Percentiles rank a stretch among this genome's conserved stretches.
These are phyloP conservation scores for Phacellophora camtschatica DNA, from an alignment of 30 jellyfish, hydroid and myxozoan genomes.

Conservation along the genomic window DNA sequence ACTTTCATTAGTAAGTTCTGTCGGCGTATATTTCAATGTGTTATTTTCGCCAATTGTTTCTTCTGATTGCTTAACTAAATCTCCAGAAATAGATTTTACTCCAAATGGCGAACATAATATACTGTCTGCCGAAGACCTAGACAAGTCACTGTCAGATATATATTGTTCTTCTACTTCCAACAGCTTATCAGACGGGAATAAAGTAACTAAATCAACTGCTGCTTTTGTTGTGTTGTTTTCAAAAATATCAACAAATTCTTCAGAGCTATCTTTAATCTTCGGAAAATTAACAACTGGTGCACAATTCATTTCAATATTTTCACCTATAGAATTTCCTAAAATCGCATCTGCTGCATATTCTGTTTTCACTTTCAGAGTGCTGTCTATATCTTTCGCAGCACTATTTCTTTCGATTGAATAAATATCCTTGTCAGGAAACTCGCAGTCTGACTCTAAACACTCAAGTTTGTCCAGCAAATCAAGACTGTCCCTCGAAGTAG, in stretches of 20 bases:
- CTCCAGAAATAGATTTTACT: neutral
- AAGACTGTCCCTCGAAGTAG: constrained; percentile 21
- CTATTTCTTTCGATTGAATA: neutral
- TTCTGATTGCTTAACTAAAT: too few relatives aligned
- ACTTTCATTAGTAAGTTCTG: too few relatives aligned
- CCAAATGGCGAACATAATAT: constrained; percentile 5
- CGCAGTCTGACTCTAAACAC: constrained; percentile 7
- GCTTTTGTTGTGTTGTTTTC: neutral
- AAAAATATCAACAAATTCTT: neutral
- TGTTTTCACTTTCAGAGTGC: neutral
- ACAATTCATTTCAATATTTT: neutral
- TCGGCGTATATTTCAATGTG: too few relatives aligned
- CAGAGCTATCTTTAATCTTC: neutral
- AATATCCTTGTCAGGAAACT: neutral
- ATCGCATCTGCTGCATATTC: neutral
- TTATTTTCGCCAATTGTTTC: too few relatives aligned
- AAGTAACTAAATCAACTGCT: neutral
- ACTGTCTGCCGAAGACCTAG: neutral
- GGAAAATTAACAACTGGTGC: neutral
- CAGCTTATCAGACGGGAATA: neutral
- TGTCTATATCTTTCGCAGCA: neutral
- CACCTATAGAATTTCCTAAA: neutral
- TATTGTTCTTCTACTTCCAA: neutral
- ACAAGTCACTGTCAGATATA: constrained; percentile 2
- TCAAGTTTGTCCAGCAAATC: constrained; percentile 44